Conservation (phyloP, 2,113 vertebrate species). For the Saimiri boliviensis region DNA sequence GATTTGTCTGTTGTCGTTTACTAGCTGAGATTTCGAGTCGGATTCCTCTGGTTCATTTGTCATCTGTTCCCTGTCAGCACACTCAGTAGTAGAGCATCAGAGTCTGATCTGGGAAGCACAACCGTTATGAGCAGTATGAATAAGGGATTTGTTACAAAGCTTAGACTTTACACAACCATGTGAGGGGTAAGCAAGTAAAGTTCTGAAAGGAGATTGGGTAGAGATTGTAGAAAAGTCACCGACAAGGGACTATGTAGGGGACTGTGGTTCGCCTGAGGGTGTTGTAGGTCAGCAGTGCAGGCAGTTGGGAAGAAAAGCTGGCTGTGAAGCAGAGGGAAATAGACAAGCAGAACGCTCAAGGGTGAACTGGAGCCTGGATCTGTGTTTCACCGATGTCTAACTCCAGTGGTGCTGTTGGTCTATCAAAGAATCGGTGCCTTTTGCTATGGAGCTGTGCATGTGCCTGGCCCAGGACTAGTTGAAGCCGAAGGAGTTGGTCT, state of each 20-base stretch:
- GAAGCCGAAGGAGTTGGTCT: neutral
- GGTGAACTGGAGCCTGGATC: neutral
- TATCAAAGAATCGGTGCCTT: neutral
- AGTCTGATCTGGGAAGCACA: neutral
- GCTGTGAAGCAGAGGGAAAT: neutral
- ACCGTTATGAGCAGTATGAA: neutral
- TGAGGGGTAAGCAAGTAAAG: neutral
- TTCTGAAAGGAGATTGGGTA: neutral
- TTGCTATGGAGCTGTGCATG: neutral
- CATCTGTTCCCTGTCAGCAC: neutral
- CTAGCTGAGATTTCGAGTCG: neutral
- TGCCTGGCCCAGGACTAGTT: neutral
- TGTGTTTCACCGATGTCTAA: neutral
- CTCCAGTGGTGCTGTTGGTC: neutral
- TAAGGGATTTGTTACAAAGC: neutral
- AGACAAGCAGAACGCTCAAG: neutral
- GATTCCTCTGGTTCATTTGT: neutral
- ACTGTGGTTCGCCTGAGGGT: neutral
- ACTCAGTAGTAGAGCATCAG: neutral
- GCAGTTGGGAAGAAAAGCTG: neutral
- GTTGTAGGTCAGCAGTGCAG: neutral
- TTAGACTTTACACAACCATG: neutral
- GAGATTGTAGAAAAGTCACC: neutral
- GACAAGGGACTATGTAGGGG: neutral
- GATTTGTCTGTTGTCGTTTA: neutral